Evolutionary conservation across 2,113 vertebrate genomes (phyloP).

Genomic region (Lontra canadensis): DNA sequence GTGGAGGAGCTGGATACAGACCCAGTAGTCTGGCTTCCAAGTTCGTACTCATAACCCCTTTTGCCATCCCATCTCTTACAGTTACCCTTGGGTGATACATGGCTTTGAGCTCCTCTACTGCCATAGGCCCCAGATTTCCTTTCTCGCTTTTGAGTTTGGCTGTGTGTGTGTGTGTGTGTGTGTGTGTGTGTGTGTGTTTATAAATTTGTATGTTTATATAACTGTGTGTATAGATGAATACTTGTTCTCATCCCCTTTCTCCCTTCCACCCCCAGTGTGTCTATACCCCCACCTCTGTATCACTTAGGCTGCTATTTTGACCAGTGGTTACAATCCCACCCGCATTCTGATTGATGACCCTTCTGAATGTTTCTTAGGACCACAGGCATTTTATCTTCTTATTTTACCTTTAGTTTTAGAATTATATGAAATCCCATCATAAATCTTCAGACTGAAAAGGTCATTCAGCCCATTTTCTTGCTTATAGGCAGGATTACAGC

Average conservation of each 20-base stretch:
- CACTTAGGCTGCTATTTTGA: not conserved
- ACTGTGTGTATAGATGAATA: not conserved
- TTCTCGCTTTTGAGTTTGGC: not conserved
- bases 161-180: not conserved
- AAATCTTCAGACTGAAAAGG: constrained; percentile 67
- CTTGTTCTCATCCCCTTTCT: not conserved
- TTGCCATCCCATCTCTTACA: not conserved
- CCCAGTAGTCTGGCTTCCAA: not conserved
- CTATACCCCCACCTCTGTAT: not conserved
- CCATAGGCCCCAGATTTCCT: not conserved
- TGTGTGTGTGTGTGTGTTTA: not conserved
- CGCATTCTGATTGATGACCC: not conserved
- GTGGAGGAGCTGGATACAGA: not conserved
- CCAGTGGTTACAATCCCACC: not conserved
- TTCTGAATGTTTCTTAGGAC: constrained; percentile 15
- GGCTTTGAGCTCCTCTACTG: not conserved
- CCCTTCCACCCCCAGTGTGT: rapidly evolving
- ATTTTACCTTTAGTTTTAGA: constrained; percentile 63
- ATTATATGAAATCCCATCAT: constrained; percentile 47
- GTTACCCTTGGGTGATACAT: not conserved
- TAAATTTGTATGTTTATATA: not conserved
- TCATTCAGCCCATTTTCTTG: constrained; percentile 53
- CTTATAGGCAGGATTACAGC: constrained; percentile 33
- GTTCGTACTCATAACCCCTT: not conserved
- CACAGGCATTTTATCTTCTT: constrained; percentile 51